A percentile compares a stretch with the other conserved stretches of the same genome.
Evolutionary conservation across 2,888 invertebrate genomes (phyloP).

Genomic region (Pachymerium ferrugineum): DNA sequence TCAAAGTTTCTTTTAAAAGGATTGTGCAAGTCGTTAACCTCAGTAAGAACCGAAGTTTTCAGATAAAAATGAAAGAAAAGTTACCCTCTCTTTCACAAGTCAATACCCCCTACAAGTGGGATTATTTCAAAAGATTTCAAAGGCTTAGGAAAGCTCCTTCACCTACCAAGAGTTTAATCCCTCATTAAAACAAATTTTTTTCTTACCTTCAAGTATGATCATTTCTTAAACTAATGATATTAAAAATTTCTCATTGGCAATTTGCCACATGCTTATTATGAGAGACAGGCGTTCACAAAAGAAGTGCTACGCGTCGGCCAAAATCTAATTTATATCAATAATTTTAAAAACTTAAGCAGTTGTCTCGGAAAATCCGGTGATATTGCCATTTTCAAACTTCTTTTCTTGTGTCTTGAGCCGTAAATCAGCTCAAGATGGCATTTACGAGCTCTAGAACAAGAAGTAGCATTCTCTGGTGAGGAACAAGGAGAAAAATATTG

Average conservation of each 20-base stretch:
- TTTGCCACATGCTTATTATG: background rate
- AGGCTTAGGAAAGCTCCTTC: background rate
- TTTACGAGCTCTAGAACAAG: conserved; percentile 9
- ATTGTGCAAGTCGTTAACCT: no score
- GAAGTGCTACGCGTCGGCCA: background rate
- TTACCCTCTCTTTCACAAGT: background rate
- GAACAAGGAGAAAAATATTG: background rate
- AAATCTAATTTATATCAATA: background rate
- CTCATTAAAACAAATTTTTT: conserved; percentile 6
- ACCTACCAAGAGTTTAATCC: background rate
- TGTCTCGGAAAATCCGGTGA: background rate
- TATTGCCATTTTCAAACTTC: background rate
- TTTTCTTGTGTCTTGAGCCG: background rate
- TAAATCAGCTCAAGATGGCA: conserved; percentile 5
- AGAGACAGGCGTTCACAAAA: no score
- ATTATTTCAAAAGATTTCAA: background rate
- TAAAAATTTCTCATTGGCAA: background rate
- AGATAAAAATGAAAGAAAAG: background rate
- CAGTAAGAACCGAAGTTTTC: background rate
- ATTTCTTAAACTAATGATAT: background rate
- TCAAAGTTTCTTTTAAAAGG: no score
- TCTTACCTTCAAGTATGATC: background rate
- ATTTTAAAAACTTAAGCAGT: background rate
- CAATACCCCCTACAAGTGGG: background rate
- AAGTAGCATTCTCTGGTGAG: conserved; percentile 5